Conservation (phyloP, 1,140 invertebrate species). For the Dendroctonus ponderosae region DNA sequence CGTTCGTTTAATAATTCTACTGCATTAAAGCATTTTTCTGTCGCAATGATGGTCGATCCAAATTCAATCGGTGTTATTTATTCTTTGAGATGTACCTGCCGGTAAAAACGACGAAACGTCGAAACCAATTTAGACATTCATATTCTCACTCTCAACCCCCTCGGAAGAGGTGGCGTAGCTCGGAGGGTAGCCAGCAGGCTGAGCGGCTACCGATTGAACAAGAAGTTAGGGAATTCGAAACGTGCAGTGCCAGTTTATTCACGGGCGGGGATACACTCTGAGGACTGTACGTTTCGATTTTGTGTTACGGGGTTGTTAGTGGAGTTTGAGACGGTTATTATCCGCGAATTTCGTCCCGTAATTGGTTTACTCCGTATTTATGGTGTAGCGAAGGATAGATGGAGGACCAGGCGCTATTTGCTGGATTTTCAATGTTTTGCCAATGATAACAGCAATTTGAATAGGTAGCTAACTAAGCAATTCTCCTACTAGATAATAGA, state of each 20-base stretch:
- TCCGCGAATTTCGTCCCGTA: slow-evolving; percentile 5
- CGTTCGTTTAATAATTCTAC: too few relatives aligned
- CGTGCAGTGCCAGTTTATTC: slow-evolving; percentile 32
- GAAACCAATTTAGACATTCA: slow-evolving; percentile 26
- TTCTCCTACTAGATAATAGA: too few relatives aligned
- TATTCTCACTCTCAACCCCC: slow-evolving; percentile 23
- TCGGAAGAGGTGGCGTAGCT: slow-evolving; percentile 5
- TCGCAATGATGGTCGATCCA: background rate
- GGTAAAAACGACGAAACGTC: slow-evolving; percentile 2
- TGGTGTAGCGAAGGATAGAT: too few relatives aligned
- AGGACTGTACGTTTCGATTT: slow-evolving; percentile 20
- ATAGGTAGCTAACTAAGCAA: too few relatives aligned
- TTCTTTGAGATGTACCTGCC: background rate
- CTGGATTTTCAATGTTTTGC: too few relatives aligned
- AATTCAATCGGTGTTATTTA: background rate
- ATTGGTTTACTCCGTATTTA: slow-evolving; percentile 1
- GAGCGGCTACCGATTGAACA: slow-evolving; percentile 25
- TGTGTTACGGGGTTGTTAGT: slow-evolving; percentile 22
- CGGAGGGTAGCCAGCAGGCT: slow-evolving; percentile 6
- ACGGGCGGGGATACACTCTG: slow-evolving; percentile 15
- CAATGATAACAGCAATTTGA: too few relatives aligned
- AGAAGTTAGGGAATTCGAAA: slow-evolving; percentile 31
- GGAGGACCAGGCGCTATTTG: too few relatives aligned
- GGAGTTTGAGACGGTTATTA: slow-evolving; percentile 9
- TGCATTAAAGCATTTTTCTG: too few relatives aligned